These are phyloP conservation scores for Fringilla coelebs DNA, from an alignment of 2,797 vertebrate genomes.

Conservation along the genomic window DNA sequence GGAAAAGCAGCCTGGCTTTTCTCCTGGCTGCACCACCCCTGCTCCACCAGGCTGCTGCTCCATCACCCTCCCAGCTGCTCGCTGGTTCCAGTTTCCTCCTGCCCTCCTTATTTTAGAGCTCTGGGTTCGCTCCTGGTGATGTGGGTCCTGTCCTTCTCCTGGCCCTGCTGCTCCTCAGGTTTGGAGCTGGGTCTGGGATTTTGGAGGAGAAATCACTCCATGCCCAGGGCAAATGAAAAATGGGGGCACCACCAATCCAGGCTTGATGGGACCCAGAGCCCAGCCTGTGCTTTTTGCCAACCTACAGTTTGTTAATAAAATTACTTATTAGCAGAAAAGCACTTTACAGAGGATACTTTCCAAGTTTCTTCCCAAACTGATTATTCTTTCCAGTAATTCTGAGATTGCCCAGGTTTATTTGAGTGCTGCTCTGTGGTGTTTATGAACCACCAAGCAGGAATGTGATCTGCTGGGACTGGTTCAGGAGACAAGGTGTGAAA, in stretches of 20 bases:
- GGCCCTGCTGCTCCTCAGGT: not conserved
- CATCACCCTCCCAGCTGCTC: not conserved
- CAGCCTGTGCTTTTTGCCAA: not conserved
- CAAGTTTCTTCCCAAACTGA: not conserved
- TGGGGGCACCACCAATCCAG: not conserved
- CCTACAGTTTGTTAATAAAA: not conserved
- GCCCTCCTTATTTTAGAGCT: not conserved
- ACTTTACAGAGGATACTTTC: not conserved
- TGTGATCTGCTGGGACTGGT: not conserved
- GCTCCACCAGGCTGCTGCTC: not conserved
- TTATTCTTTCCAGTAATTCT: not conserved
- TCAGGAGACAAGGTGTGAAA: not conserved
- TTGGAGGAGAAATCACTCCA: not conserved
- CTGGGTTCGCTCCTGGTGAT: not conserved
- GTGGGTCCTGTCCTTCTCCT: not conserved
- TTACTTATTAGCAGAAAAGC: not conserved
- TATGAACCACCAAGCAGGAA: not conserved
- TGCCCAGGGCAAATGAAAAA: not conserved
- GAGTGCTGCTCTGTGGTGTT: not conserved
- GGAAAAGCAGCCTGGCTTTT: not conserved
- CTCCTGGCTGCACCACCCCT: not conserved
- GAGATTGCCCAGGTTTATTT: not conserved
- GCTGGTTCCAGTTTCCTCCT: not conserved
- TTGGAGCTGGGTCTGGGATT: not conserved
- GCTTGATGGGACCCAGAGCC: rapidly evolving